phyloP scores from a whole-genome alignment of 2,888 invertebrate genomes.

The Volucella inflata region DNA sequence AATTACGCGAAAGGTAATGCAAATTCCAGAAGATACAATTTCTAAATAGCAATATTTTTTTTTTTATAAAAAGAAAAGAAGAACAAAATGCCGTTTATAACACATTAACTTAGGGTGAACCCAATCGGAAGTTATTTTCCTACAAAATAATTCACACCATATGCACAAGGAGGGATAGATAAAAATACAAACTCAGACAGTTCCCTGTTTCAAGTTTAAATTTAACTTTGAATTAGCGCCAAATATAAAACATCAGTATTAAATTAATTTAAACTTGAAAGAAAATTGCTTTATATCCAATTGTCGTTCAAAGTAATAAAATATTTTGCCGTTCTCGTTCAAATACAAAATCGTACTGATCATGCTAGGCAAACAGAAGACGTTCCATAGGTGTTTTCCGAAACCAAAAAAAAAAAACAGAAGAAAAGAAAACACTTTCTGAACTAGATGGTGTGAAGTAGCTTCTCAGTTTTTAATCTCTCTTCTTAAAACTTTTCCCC shows the following conservation, averaged over 20 bases:
- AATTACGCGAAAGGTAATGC: background rate
- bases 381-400: constrained; percentile 25
- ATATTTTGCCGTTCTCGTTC: constrained; percentile 44
- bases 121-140: no score
- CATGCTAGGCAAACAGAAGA: constrained; percentile 17
- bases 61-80: background rate
- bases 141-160: background rate
- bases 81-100: no score
- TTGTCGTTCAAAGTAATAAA: background rate
- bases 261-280: constrained; percentile 2
- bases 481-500: constrained; percentile 35
- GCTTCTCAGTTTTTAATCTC: constrained; percentile 44
- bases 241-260: background rate
- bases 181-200: no score
- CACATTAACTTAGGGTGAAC: no score
- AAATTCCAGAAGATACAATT: background rate
- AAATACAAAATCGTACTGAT: constrained; percentile 60
- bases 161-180: background rate
- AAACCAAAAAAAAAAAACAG: constrained; percentile 21
- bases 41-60: background rate
- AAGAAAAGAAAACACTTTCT: background rate
- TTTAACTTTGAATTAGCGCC: background rate
- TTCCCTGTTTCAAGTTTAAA: background rate
- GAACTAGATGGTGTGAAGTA: constrained; percentile 36
- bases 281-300: background rate